phyloP scores from a whole-genome alignment of 2,113 vertebrate species.

The Pollimyrus isidori region DNA sequence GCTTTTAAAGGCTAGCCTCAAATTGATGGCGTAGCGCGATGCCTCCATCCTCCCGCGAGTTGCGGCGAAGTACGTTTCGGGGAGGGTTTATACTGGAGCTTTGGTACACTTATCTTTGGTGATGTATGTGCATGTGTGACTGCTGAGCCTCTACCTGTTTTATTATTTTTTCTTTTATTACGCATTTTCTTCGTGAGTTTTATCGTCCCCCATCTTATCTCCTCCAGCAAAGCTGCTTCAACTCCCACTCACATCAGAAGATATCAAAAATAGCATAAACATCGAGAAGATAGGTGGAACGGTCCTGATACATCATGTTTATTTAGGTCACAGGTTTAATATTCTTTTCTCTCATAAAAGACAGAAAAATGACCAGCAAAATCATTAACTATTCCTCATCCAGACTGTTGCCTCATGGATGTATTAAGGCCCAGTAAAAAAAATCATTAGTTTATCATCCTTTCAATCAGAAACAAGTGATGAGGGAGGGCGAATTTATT shows the following conservation, averaged over 20 bases:
- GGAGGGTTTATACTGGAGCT: background rate
- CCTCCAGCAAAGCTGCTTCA: background rate
- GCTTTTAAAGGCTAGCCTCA: background rate
- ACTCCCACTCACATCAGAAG: background rate
- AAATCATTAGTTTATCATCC: too few species aligned
- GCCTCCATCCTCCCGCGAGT: background rate
- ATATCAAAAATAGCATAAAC: background rate
- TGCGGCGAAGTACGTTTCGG: background rate
- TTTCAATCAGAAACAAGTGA: too few species aligned
- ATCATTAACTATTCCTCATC: background rate
- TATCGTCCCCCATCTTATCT: background rate
- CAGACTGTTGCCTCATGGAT: background rate
- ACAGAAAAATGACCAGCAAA: background rate
- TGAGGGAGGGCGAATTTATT: too few species aligned
- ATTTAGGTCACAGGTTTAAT: slow-evolving; percentile 8
- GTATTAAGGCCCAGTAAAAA: background rate
- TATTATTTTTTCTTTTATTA: background rate
- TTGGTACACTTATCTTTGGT: background rate
- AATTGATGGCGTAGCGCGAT: background rate
- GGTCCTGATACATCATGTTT: background rate
- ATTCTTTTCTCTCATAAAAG: background rate
- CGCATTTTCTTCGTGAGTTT: background rate
- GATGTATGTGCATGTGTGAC: background rate
- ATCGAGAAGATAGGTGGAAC: background rate
- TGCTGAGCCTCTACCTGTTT: background rate